Evolutionary conservation across 2,888 invertebrate genomes (phyloP).

Genomic region (Spisula solida): DNA sequence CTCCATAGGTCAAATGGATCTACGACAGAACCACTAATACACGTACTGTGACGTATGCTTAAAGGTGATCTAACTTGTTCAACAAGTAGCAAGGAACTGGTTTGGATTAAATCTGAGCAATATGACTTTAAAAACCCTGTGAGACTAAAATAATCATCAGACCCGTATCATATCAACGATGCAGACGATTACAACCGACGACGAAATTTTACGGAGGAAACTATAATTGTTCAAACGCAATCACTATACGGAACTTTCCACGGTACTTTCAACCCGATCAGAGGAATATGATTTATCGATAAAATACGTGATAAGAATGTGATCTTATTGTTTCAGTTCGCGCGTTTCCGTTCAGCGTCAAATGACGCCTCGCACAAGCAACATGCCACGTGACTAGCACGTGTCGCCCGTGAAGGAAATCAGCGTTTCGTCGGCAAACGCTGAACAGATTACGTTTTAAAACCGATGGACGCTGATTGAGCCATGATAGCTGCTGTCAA

Average conservation of each 20-base stretch:
- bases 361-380: slow-evolving; percentile 55
- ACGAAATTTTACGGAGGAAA: not conserved
- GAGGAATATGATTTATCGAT: slow-evolving; percentile 49
- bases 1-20: too few species aligned
- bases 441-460: slow-evolving; percentile 42
- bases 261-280: not conserved
- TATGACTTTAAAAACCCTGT: not conserved
- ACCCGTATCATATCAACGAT: not conserved
- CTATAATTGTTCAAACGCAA: slow-evolving; percentile 8
- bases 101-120: not conserved
- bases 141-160: not conserved
- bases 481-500: slow-evolving; percentile 40
- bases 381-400: slow-evolving; percentile 61
- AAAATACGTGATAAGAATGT: slow-evolving; percentile 65
- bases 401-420: slow-evolving; percentile 52
- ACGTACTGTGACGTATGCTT: too few species aligned
- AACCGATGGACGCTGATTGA: slow-evolving; percentile 20
- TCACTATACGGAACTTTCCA: not conserved
- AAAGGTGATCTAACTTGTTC: not conserved
- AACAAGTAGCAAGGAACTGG: not conserved
- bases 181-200: not conserved
- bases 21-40: too few species aligned
- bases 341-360: slow-evolving; percentile 60
- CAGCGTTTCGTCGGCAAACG: slow-evolving; percentile 38
- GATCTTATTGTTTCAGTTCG: slow-evolving; percentile 57